These are phyloP conservation scores for Drosophila nasuta DNA, from an alignment of 1,140 invertebrate genomes.

Conservation along the genomic window DNA sequence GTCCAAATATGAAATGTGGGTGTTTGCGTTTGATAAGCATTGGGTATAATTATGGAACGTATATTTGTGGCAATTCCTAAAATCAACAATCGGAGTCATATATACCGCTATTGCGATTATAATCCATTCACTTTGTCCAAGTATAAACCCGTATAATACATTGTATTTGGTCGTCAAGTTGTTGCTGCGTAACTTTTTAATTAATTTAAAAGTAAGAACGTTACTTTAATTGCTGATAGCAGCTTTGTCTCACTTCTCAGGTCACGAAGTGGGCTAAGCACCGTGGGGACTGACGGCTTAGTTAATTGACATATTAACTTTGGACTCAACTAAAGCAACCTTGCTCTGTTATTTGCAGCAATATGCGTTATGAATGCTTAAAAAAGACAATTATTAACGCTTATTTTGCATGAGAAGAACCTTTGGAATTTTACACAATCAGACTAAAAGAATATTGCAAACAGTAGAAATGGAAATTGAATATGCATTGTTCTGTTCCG, in stretches of 20 bases:
- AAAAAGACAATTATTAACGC: not conserved
- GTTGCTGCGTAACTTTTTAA: constrained; percentile 39
- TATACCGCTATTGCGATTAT: constrained; percentile 14
- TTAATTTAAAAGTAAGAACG: constrained; percentile 62
- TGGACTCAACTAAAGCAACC: constrained; percentile 18
- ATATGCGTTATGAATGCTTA: not conserved
- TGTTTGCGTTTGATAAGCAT: constrained; percentile 64
- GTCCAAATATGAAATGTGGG: constrained; percentile 50
- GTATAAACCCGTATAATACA: not conserved
- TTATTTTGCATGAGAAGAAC: no score
- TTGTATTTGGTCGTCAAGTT: constrained; percentile 11
- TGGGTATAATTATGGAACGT: constrained; percentile 4
- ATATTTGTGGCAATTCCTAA: not conserved
- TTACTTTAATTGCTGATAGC: constrained; percentile 65
- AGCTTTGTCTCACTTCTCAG: constrained; percentile 34
- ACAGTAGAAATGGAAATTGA: no score
- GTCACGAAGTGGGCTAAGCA: constrained; percentile 35
- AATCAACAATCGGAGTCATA: constrained; percentile 11
- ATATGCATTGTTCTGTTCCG: no score
- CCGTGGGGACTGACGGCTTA: constrained; percentile 23
- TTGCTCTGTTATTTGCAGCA: not conserved
- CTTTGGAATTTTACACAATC: no score
- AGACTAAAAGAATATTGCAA: no score
- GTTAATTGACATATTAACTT: constrained; percentile 44
- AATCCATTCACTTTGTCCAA: not conserved